Conservation (phyloP, 2,888 invertebrate species). For the Polyploca ridens region DNA sequence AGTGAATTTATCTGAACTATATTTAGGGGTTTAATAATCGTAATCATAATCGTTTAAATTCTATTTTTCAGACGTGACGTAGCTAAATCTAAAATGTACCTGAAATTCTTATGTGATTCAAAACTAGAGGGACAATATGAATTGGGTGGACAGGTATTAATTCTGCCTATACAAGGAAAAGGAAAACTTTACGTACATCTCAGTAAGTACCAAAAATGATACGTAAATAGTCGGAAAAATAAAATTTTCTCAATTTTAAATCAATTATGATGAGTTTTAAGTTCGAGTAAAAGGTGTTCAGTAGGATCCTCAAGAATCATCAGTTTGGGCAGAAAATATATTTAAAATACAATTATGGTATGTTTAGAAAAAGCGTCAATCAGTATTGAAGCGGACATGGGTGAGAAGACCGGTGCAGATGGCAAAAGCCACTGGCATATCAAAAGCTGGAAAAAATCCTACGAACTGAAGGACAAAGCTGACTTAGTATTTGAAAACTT, state of each 20-base stretch:
- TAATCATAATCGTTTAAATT: too few relatives aligned
- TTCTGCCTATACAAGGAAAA: slow-evolving; percentile 57
- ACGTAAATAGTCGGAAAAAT: too few relatives aligned
- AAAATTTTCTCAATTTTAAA: too few relatives aligned
- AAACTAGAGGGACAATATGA: slow-evolving; percentile 51
- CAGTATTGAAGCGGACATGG: slow-evolving; percentile 25
- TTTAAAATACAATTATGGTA: not conserved
- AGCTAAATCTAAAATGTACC: slow-evolving; percentile 33
- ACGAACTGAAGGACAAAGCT: slow-evolving; percentile 50
- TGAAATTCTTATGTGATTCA: slow-evolving; percentile 42
- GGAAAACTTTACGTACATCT: slow-evolving; percentile 47
- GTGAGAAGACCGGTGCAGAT: slow-evolving; percentile 38
- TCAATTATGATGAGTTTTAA: too few relatives aligned
- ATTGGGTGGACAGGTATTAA: slow-evolving; percentile 55
- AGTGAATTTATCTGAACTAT: too few relatives aligned
- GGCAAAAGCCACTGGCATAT: slow-evolving; percentile 52
- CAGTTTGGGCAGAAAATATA: too few relatives aligned
- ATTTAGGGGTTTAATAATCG: too few relatives aligned
- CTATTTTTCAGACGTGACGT: slow-evolving; percentile 47
- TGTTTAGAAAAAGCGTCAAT: slow-evolving; percentile 44
- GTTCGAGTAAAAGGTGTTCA: too few relatives aligned
- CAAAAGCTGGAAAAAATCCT: slow-evolving; percentile 45
- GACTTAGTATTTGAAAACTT: slow-evolving; percentile 53
- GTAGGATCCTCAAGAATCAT: too few relatives aligned
- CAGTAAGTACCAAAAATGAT: slow-evolving; percentile 44